A percentile compares a stretch with the other conserved stretches of the same genome.
phyloP scores from a whole-genome alignment of 2,113 vertebrate species.

The Corythornis madagascariensis region DNA sequence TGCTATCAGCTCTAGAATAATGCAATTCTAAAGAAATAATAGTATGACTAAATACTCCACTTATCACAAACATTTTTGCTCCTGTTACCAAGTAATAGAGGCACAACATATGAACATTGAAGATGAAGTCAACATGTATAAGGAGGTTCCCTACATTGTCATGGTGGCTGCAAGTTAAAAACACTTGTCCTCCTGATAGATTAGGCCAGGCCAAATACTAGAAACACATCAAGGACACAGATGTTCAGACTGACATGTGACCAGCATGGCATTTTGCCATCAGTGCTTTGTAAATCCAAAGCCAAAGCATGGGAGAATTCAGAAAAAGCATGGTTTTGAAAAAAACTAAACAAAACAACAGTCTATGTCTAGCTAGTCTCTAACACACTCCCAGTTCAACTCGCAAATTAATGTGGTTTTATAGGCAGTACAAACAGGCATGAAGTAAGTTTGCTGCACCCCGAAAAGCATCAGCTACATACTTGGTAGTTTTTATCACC shows the following conservation, averaged over 20 bases:
- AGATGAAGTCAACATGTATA: neutral
- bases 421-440: neutral
- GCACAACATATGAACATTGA: neutral
- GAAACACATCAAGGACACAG: neutral
- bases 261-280: neutral
- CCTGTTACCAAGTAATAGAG: rapidly evolving
- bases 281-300: neutral
- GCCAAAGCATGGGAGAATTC: neutral
- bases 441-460: neutral
- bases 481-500: neutral
- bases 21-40: neutral
- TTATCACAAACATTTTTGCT: neutral
- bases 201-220: neutral
- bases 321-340: rapidly evolving
- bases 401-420: neutral
- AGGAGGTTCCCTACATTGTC: neutral
- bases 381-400: neutral
- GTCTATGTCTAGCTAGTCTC: neutral
- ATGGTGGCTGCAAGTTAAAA: neutral
- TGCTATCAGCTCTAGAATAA: neutral
- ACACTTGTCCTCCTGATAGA: neutral
- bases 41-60: neutral
- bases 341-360: neutral
- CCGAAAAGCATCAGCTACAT: neutral
- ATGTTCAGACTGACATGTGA: neutral